phyloP scores from a whole-genome alignment of 1,140 invertebrate genomes.

The Dendroctonus ponderosae region DNA sequence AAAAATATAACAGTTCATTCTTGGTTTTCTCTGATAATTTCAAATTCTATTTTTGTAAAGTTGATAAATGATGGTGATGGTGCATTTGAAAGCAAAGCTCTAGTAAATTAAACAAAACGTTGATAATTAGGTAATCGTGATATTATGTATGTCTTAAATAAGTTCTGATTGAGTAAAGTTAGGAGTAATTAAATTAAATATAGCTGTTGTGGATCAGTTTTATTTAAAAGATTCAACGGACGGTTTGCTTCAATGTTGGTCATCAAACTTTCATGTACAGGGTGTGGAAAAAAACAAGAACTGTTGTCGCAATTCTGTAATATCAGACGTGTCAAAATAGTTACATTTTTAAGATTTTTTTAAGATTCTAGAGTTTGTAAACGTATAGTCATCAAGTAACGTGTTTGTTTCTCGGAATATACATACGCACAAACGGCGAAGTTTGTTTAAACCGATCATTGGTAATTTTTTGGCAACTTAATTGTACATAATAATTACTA shows the following conservation, averaged over 20 bases:
- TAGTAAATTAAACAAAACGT: background rate
- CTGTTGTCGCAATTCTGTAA: conserved; percentile 46
- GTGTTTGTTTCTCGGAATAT: conserved; percentile 18
- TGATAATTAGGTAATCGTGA: background rate
- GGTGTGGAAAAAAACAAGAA: conserved; percentile 44
- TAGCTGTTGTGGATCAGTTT: background rate
- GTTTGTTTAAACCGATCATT: conserved; percentile 19
- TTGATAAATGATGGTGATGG: background rate
- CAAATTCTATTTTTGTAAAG: too few relatives aligned
- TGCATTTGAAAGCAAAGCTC: background rate
- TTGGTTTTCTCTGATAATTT: background rate
- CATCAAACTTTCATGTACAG: conserved; percentile 47
- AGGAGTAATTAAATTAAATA: conserved; percentile 5
- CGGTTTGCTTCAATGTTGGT: background rate
- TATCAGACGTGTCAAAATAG: conserved; percentile 49
- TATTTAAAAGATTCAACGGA: conserved; percentile 13
- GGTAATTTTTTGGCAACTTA: conserved; percentile 10
- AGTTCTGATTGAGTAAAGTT: background rate
- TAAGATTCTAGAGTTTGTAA: background rate
- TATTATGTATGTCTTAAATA: background rate
- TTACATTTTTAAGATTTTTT: conserved; percentile 14
- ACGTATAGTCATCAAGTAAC: conserved; percentile 4
- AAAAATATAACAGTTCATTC: too few relatives aligned
- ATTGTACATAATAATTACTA: conserved; percentile 21
- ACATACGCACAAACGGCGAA: conserved; percentile 25